These are phyloP conservation scores for Cantharis rufa DNA, from an alignment of 2,888 invertebrate genomes.

Conservation along the genomic window DNA sequence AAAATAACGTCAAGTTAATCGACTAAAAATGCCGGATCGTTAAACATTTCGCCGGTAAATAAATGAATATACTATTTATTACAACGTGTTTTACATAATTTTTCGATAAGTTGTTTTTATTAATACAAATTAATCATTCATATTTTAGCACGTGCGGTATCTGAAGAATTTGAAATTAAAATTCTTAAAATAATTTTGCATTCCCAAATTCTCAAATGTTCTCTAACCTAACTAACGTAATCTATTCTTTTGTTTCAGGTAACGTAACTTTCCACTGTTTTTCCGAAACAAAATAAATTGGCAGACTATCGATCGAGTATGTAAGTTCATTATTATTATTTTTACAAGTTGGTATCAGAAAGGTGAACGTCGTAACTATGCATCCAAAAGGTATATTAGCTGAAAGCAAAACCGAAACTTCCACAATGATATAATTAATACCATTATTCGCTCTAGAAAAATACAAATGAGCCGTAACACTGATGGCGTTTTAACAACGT, in stretches of 20 bases:
- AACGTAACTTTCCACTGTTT: neutral
- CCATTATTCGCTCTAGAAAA: slow-evolving; percentile 22
- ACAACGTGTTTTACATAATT: neutral
- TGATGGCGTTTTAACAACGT: slow-evolving; percentile 22
- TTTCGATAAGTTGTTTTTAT: neutral
- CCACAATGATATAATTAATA: slow-evolving; percentile 21
- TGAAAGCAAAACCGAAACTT: neutral
- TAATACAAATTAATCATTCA: neutral
- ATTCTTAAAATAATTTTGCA: neutral
- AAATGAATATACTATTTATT: neutral
- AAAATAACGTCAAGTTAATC: slow-evolving; percentile 20
- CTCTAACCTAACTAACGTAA: neutral
- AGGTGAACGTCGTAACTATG: neutral
- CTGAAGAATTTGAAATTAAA: neutral
- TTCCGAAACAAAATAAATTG: neutral
- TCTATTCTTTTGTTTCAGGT: neutral
- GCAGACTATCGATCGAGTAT: neutral
- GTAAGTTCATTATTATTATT: neutral
- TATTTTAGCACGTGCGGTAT: neutral
- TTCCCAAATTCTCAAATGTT: neutral
- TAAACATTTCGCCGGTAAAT: neutral
- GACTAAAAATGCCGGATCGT: slow-evolving; percentile 9
- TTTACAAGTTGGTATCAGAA: neutral
- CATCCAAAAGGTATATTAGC: neutral
- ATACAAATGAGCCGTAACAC: slow-evolving; percentile 26